Percentiles rank a stretch among this genome's conserved stretches.
phyloP scores from a whole-genome alignment of 2,888 invertebrate species.

The Rotaria socialis region DNA sequence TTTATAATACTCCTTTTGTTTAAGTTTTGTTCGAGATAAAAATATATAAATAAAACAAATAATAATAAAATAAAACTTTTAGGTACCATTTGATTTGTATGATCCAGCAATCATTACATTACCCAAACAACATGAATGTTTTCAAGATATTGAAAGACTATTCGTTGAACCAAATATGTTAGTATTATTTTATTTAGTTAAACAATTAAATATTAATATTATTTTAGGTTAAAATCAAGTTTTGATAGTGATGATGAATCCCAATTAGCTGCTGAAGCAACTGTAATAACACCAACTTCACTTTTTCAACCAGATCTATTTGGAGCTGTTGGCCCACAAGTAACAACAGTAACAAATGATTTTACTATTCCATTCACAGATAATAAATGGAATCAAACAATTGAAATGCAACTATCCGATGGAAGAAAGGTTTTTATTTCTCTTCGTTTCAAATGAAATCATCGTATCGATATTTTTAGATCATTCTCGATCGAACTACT shows the following conservation, averaged over 20 bases:
- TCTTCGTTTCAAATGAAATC: too few species aligned
- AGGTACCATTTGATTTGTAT: conserved; percentile 48
- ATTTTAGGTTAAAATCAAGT: background rate
- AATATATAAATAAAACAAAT: too few species aligned
- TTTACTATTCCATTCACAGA: background rate
- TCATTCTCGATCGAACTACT: conserved; percentile 51
- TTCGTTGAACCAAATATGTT: conserved; percentile 57
- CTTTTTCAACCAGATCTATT: too few species aligned
- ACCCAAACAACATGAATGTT: conserved; percentile 47
- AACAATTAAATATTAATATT: background rate
- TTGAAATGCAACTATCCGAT: background rate
- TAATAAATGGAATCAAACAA: conserved; percentile 7
- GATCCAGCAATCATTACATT: conserved; percentile 41
- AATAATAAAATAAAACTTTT: background rate
- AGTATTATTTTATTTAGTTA: conserved; percentile 47
- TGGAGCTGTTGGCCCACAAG: background rate
- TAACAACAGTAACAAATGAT: background rate
- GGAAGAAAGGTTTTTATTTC: background rate
- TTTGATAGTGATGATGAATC: background rate
- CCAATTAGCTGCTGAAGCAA: background rate
- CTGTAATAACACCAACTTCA: too few species aligned
- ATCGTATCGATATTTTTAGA: conserved; percentile 20
- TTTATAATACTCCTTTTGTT: too few species aligned
- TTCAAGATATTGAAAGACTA: conserved; percentile 50
- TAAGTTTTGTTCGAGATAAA: too few species aligned